Evolutionary conservation across 2,888 invertebrate genomes (phyloP).

Genomic region (Ectropis crepuscularia): DNA sequence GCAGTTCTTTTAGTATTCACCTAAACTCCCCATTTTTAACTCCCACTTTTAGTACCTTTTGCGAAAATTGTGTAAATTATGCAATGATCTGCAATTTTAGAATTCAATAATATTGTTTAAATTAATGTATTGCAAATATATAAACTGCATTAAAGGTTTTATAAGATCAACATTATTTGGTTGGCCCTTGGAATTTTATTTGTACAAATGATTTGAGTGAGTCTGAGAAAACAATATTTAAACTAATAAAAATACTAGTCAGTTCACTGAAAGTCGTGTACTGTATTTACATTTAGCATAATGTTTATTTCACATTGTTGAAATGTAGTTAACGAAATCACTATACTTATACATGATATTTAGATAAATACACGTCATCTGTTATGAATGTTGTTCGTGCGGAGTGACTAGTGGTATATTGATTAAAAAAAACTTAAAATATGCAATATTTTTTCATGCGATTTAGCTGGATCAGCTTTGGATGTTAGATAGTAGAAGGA

Average conservation of each 20-base stretch:
- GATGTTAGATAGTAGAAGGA: slow-evolving; percentile 67
- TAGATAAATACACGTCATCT: slow-evolving; percentile 42
- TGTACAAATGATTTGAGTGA: too few species aligned
- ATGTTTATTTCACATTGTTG: slow-evolving; percentile 51
- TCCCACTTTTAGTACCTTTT: too few species aligned
- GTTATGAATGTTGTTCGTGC: slow-evolving; percentile 48
- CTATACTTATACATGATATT: slow-evolving; percentile 18
- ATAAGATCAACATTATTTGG: too few species aligned
- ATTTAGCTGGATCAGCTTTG: slow-evolving; percentile 70
- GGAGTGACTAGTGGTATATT: slow-evolving; percentile 49
- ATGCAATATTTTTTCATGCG: slow-evolving; percentile 76
- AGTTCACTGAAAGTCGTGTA: slow-evolving; percentile 52
- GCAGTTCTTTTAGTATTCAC: too few species aligned
- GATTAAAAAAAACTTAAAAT: slow-evolving; percentile 52
- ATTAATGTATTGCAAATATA: too few species aligned
- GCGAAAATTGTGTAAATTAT: too few species aligned
- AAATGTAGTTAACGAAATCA: slow-evolving; percentile 35
- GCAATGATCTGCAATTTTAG: too few species aligned
- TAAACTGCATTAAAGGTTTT: too few species aligned
- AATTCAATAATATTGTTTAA: too few species aligned
- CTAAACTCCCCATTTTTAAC: too few species aligned
- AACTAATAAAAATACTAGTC: slow-evolving; percentile 57
- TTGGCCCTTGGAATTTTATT: too few species aligned
- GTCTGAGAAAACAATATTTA: not conserved
- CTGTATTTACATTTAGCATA: slow-evolving; percentile 49